These are phyloP conservation scores for Sabatieria punctata DNA, from an alignment of 2,888 invertebrate genomes.

Conservation along the genomic window DNA sequence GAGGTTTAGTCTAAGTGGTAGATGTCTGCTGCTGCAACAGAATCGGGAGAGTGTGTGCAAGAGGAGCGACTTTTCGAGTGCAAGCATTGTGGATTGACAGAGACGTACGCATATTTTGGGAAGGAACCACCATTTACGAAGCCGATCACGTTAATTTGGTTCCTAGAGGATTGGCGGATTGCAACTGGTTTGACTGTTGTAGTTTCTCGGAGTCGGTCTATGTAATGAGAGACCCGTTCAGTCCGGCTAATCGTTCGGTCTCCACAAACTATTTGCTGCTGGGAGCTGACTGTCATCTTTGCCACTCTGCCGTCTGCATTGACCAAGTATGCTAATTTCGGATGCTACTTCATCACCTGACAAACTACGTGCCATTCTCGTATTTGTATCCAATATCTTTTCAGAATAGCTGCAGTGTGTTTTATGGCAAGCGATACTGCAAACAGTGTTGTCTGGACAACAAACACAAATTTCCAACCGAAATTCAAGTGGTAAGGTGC, in stretches of 20 bases:
- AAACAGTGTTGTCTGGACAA: conserved; percentile 47
- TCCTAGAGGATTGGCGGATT: background rate
- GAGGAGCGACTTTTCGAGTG: conserved; percentile 45
- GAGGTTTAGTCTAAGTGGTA: no score
- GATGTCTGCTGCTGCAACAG: conserved; percentile 1
- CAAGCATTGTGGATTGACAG: conserved; percentile 46
- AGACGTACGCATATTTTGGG: conserved; percentile 59
- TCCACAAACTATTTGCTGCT: conserved; percentile 45
- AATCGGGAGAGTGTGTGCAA: conserved; percentile 25
- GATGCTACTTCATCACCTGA: no score
- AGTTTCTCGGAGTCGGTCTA: conserved; percentile 54
- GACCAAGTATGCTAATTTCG: conserved; percentile 33
- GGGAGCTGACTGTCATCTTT: conserved; percentile 55
- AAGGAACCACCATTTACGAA: conserved; percentile 53
- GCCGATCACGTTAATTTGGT: conserved; percentile 36
- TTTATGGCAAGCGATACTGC: conserved; percentile 57
- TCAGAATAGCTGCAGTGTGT: conserved; percentile 49
- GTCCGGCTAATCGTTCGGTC: conserved; percentile 49
- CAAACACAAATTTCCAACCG: conserved; percentile 48
- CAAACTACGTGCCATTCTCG: no score
- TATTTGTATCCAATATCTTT: background rate
- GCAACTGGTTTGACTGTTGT: background rate
- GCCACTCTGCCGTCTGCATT: conserved; percentile 53
- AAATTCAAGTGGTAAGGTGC: conserved; percentile 46
- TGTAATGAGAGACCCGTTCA: conserved; percentile 67